Conservation (phyloP, 2,888 invertebrate genomes). For the Ctena decussata region DNA sequence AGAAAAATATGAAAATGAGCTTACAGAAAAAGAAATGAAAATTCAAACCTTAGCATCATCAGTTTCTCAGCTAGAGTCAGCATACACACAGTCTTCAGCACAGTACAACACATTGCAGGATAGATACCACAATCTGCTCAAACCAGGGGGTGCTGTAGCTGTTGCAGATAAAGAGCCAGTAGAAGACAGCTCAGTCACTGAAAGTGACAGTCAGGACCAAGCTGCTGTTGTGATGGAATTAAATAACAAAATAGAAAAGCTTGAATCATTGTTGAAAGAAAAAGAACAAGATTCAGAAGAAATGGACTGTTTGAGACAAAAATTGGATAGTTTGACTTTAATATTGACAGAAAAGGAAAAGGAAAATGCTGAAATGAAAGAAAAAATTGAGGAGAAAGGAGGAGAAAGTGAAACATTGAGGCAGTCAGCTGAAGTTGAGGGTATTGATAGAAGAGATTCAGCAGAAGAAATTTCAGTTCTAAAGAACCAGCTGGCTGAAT, state of each 20-base stretch:
- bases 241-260: constrained; percentile 39
- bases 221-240: neutral
- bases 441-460: neutral
- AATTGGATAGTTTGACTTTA: constrained; percentile 47
- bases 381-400: constrained; percentile 89
- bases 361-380: constrained; percentile 90
- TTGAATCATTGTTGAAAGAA: constrained; percentile 87
- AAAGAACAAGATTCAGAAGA: constrained; percentile 87
- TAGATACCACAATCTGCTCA: constrained; percentile 80
- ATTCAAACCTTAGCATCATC: constrained; percentile 84
- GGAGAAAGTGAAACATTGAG: constrained; percentile 84
- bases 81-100: constrained; percentile 79
- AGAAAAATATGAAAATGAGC: constrained; percentile 81
- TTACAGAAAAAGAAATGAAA: constrained; percentile 87
- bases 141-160: constrained; percentile 50
- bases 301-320: constrained; percentile 51
- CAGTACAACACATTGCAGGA: constrained; percentile 82
- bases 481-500: constrained; percentile 90
- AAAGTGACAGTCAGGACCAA: constrained; percentile 88
- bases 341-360: constrained; percentile 52
- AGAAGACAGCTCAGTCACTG: neutral
- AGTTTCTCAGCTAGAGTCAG: constrained; percentile 77
- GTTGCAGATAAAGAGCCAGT: constrained; percentile 14
- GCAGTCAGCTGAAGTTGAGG: constrained; percentile 60
- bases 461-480: constrained; percentile 76